Evolutionary conservation across 2,113 vertebrate species (phyloP), one percentile per base, ranked within the genome.

Genomic region (Malaclemys terrapin): DNA sequence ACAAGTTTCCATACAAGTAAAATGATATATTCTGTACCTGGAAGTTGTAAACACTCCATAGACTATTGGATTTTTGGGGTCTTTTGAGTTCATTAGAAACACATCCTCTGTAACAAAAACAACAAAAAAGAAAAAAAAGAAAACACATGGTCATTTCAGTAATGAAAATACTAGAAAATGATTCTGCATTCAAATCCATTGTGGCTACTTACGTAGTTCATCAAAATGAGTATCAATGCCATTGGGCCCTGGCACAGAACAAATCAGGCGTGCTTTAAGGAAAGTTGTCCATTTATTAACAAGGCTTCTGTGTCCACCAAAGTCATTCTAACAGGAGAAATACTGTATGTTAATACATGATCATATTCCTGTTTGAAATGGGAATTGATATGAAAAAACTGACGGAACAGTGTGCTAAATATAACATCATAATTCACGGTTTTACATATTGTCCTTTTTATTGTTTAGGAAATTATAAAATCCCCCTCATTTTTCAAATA

Each of bases 241-340:
- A 25, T 99, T 99, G 89, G 98, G 98, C 45, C 99, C 99, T 0
- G 99, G 99, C 45, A 99, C 99, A 3, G 99, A 99, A 94, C 99
- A 99, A 95, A 99, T 98, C 16, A 99, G 98, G 11, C 99, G 99
- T 24, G 99, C 99, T 97, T 99, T 99, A 47, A 99, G 97, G 93
- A 99, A 99, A 25, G 99, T 99, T 13, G 99, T 99, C 99, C 99
- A 99, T 94, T 99, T 99, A 96, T 99, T 99, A 50, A 99, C 99
- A 76, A 99, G 98, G 96, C 99, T 99, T 94, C 99, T 98, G 98
- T 99, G 99, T 14, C 99, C 99, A 59, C 99, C 99, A 53, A 99
- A 98, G 90, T 99, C 99, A 95, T 99, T 99, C 99, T 99, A 98
- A 89, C 80, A 97, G 93, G 5, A 94, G 19, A 97, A 35, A 93